Evolutionary conservation across 2,888 invertebrate species (phyloP).

Genomic region (Neoascia interrupta): DNA sequence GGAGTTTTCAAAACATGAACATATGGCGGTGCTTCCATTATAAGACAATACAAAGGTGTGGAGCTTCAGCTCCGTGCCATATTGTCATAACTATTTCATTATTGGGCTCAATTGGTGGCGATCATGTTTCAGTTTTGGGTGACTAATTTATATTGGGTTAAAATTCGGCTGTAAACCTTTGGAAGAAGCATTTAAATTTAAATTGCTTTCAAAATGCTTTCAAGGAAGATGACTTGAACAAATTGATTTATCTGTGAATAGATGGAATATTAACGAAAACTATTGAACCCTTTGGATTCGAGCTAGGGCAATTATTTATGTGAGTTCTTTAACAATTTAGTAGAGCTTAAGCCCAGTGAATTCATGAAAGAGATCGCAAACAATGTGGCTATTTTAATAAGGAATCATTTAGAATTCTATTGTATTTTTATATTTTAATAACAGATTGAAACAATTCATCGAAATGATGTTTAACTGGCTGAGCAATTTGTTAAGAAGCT

Average conservation of each 20-base stretch:
- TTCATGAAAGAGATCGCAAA: not conserved
- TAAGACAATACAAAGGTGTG: constrained; percentile 40
- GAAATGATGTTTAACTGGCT: constrained; percentile 1
- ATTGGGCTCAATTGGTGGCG: constrained; percentile 19
- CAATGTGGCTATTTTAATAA: too few species aligned
- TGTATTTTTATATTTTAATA: too few species aligned
- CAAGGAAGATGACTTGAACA: constrained; percentile 11
- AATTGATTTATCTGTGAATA: constrained; percentile 19
- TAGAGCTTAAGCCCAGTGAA: not conserved
- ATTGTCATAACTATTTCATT: constrained; percentile 28
- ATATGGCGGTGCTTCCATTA: constrained; percentile 20
- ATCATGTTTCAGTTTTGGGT: constrained; percentile 55
- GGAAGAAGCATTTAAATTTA: constrained; percentile 26
- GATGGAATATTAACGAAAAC: not conserved
- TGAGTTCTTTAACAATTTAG: not conserved
- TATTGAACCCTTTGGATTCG: not conserved
- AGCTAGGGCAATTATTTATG: constrained; percentile 15
- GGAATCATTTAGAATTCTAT: too few species aligned
- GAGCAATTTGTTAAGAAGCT: too few species aligned
- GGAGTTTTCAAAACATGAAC: constrained; percentile 7
- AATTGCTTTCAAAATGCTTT: constrained; percentile 12
- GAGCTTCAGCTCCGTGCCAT: constrained; percentile 3
- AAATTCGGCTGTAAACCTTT: constrained; percentile 29
- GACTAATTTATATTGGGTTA: constrained; percentile 60
- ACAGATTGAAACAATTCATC: not conserved